phyloP scores from a whole-genome alignment of 2,113 vertebrate species.

The Syrrhaptes paradoxus region DNA sequence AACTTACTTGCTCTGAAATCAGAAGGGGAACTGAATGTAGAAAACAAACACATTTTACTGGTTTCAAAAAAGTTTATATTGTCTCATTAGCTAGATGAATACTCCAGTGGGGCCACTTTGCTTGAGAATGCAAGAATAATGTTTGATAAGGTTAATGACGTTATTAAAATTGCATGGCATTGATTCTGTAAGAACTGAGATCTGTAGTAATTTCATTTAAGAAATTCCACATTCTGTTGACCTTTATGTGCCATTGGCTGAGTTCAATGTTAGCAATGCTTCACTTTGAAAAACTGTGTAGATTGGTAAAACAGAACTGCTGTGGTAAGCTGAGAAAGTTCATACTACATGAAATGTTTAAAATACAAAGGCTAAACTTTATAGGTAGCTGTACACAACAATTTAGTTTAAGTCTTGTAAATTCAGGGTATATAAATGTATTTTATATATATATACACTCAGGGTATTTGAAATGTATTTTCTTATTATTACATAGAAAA shows the following conservation, averaged over 20 bases:
- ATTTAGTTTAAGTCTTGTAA: neutral
- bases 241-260: neutral
- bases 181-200: neutral
- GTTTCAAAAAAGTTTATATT: neutral
- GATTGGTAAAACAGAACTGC: neutral
- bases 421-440: neutral
- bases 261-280: neutral
- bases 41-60: neutral
- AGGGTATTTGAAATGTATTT: neutral
- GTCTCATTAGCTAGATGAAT: neutral
- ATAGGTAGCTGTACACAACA: neutral
- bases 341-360: neutral
- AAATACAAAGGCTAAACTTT: neutral
- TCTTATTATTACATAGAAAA: neutral
- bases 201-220: neutral
- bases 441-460: neutral
- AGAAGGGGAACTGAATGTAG: neutral
- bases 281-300: neutral
- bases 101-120: neutral
- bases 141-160: neutral
- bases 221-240: neutral
- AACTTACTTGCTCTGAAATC: neutral
- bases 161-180: neutral
- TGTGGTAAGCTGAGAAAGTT: neutral
- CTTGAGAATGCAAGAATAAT: neutral